phyloP scores from a whole-genome alignment of 1,140 invertebrate genomes.

The Drosophila bocki region DNA sequence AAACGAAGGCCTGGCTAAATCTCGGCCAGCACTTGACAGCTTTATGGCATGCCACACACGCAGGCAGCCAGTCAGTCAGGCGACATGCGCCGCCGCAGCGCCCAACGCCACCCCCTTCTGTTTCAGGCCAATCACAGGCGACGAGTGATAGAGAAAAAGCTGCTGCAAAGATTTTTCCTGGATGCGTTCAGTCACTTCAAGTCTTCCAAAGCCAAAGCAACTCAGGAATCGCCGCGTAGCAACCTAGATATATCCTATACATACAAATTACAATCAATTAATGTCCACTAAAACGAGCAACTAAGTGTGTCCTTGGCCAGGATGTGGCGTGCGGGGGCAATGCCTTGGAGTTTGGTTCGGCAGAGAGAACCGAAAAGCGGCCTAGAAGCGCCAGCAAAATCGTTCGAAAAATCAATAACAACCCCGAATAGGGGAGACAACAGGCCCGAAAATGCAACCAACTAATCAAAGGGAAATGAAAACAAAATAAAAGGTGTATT shows the following conservation, averaged over 20 bases:
- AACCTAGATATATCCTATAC: conserved; percentile 13
- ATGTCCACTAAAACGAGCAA: conserved; percentile 1
- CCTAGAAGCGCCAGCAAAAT: background rate
- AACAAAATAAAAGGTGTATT: conserved; percentile 12
- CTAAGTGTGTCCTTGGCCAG: conserved; percentile 29
- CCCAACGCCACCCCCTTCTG: conserved; percentile 1
- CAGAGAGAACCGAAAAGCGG: conserved; percentile 1
- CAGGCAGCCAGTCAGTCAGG: background rate
- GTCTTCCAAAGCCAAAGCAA: conserved; percentile 78
- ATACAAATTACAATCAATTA: conserved; percentile 13
- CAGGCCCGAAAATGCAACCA: conserved; percentile 7
- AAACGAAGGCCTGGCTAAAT: conserved; percentile 55
- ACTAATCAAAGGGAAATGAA: conserved; percentile 24
- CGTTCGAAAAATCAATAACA: conserved; percentile 69
- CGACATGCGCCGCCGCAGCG: conserved; percentile 35
- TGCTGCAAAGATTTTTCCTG: conserved; percentile 72
- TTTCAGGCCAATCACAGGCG: conserved; percentile 48
- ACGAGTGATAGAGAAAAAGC: conserved; percentile 67
- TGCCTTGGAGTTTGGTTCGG: conserved; percentile 4
- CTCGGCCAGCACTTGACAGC: conserved; percentile 59
- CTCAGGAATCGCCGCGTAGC: conserved; percentile 58
- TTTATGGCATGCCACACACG: conserved; percentile 31
- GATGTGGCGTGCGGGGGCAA: conserved; percentile 7
- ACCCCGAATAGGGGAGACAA: conserved; percentile 11
- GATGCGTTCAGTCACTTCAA: conserved; percentile 68